These are phyloP conservation scores for Gila orcuttii DNA, from an alignment of 2,113 vertebrate species.

Conservation along the genomic window DNA sequence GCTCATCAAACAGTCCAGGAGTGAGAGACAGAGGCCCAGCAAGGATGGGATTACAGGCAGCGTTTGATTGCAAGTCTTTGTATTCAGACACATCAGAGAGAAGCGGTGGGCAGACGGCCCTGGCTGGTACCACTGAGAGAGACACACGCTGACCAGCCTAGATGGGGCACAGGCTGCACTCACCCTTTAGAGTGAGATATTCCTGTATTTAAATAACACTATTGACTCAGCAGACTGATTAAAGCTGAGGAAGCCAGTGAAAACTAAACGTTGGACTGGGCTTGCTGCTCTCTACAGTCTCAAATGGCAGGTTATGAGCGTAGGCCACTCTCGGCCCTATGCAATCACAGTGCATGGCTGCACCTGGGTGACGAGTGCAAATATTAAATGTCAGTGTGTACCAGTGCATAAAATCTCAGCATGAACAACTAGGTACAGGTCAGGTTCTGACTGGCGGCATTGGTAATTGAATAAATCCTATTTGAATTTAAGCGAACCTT, in stretches of 20 bases:
- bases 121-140: not conserved
- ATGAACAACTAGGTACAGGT: slow-evolving; percentile 2
- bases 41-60: slow-evolving; percentile 16
- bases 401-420: slow-evolving; percentile 21
- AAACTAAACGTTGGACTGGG: not conserved
- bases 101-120: slow-evolving; percentile 31
- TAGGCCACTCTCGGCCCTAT: slow-evolving; percentile 1
- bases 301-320: slow-evolving; percentile 22
- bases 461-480: slow-evolving; percentile 45
- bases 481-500: slow-evolving; percentile 45
- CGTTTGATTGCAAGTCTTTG: slow-evolving; percentile 37
- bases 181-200: not conserved
- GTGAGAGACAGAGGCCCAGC: slow-evolving; percentile 26
- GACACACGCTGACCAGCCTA: slow-evolving; percentile 9
- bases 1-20: not conserved
- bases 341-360: slow-evolving; percentile 16
- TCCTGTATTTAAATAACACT: not conserved
- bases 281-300: not conserved
- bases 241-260: not conserved
- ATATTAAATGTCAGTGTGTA: slow-evolving; percentile 43
- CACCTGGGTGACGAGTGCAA: slow-evolving; percentile 18
- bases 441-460: slow-evolving; percentile 33
- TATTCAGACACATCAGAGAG: slow-evolving; percentile 51
- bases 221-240: not conserved
- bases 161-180: not conserved